Conservation (phyloP, 2,113 vertebrate species). For the Siniperca knerii region DNA sequence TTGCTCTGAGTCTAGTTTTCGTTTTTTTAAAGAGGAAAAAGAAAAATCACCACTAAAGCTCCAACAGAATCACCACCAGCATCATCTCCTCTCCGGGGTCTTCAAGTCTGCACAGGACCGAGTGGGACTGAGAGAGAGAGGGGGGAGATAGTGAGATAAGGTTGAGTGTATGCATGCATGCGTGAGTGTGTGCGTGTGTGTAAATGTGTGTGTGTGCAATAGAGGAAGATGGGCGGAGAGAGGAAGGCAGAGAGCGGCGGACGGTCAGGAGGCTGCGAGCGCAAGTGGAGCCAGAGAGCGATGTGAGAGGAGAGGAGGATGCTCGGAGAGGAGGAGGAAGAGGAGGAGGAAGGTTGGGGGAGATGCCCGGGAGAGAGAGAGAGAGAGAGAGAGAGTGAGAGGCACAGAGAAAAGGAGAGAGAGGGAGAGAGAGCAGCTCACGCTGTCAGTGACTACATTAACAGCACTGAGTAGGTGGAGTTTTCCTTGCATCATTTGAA, state of each 20-base stretch:
- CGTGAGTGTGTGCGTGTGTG: slow-evolving; percentile 11
- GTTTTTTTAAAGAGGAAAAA: slow-evolving; percentile 19
- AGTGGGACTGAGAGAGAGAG: slow-evolving; percentile 47
- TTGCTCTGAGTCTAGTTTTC: slow-evolving; percentile 57
- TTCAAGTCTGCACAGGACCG: slow-evolving; percentile 66
- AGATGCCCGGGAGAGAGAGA: slow-evolving; percentile 24
- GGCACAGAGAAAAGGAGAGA: slow-evolving; percentile 10
- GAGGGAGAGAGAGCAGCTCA: slow-evolving; percentile 41
- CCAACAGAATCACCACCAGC: slow-evolving; percentile 46
- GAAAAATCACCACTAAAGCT: slow-evolving; percentile 46
- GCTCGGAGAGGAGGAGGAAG: slow-evolving; percentile 12
- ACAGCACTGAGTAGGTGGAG: slow-evolving; percentile 83
- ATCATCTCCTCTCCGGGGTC: slow-evolving; percentile 57
- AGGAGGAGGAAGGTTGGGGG: slow-evolving; percentile 21
- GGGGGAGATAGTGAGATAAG: slow-evolving; percentile 20
- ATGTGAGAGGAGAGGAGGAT: slow-evolving; percentile 65
- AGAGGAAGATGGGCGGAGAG: slow-evolving; percentile 43
- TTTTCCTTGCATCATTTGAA: slow-evolving; percentile 84
- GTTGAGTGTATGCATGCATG: slow-evolving; percentile 27
- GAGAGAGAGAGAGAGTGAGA: slow-evolving; percentile 9
- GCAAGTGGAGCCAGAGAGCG: slow-evolving; percentile 67
- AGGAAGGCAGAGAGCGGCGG: slow-evolving; percentile 34
- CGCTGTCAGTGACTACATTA: slow-evolving; percentile 83
- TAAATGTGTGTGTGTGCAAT: slow-evolving; percentile 25
- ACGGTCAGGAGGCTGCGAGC: slow-evolving; percentile 64